Evolutionary conservation across 2,797 vertebrate species (phyloP).

Genomic region (Carduelis carduelis): DNA sequence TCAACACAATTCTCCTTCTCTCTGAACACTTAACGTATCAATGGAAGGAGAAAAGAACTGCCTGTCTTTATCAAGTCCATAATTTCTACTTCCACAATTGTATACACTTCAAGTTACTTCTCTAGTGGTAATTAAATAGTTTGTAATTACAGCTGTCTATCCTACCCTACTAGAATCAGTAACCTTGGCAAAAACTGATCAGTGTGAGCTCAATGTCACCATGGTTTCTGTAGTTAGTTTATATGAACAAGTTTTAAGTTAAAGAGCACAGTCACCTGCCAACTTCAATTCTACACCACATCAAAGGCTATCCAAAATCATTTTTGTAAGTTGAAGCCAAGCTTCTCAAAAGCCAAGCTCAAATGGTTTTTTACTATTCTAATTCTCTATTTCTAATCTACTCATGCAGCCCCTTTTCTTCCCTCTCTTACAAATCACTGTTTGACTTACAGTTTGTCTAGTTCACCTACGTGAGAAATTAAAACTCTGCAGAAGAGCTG

Average conservation of each 20-base stretch:
- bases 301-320: neutral
- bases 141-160: neutral
- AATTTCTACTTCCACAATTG: neutral
- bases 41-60: neutral
- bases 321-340: neutral
- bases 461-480: neutral
- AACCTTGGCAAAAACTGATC: neutral
- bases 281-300: neutral
- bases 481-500: neutral
- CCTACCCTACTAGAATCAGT: neutral
- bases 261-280: neutral
- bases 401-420: neutral
- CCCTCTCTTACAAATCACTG: neutral
- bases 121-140: neutral
- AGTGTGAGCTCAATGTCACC: neutral
- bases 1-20: neutral
- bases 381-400: neutral
- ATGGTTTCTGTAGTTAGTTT: neutral
- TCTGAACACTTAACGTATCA: neutral
- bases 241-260: neutral
- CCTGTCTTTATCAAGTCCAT: neutral
- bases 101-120: neutral
- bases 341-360: neutral
- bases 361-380: neutral
- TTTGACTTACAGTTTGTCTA: neutral